phyloP scores from a whole-genome alignment of 2,888 invertebrate species.

The Sminthurinus aureus region DNA sequence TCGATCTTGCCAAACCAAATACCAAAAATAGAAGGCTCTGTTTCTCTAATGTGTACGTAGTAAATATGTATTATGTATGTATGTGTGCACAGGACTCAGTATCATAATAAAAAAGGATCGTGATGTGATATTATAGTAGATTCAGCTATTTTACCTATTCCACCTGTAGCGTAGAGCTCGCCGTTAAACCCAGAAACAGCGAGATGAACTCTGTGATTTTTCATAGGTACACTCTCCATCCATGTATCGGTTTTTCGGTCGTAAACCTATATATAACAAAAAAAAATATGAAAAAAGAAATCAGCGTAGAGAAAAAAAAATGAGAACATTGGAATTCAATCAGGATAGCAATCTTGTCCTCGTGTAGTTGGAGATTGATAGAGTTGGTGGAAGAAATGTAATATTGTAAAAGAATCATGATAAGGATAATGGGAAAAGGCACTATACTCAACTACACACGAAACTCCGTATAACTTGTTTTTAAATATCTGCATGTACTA shows the following conservation, averaged over 20 bases:
- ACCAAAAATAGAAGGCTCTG: not conserved
- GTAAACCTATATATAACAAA: conserved; percentile 56
- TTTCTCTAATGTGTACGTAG: too few relatives aligned
- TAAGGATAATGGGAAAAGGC: conserved; percentile 3
- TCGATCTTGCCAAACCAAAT: too few relatives aligned
- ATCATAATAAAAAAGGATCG: too few relatives aligned
- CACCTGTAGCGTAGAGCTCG: conserved; percentile 61
- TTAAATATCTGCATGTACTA: conserved; percentile 15
- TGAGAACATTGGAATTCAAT: not conserved
- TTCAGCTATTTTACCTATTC: conserved; percentile 55
- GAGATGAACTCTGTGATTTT: conserved; percentile 59
- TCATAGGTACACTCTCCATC: conserved; percentile 60
- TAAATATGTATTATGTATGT: not conserved
- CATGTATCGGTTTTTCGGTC: conserved; percentile 60
- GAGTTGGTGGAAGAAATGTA: not conserved
- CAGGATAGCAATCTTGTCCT: not conserved
- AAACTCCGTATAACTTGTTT: not conserved
- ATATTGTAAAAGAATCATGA: not conserved
- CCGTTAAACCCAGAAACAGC: conserved; percentile 61
- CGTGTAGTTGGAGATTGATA: not conserved
- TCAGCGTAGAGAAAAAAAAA: not conserved
- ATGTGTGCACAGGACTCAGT: not conserved
- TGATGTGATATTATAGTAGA: not conserved
- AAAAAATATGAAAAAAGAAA: not conserved
- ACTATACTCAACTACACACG: not conserved